Conservation (phyloP, 2,113 vertebrate genomes). For the mouse (Mus musculus) region GRCm39 chr13:17469501-17470000, state of each 20-base stretch:
- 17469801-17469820: not conserved
- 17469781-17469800: not conserved
- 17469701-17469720: not conserved
- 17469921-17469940: not conserved
- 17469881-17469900: not conserved
- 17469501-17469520: conserved; percentile 10
- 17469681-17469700: not conserved
- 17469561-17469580: not conserved
- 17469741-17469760: not conserved
- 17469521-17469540: not conserved
- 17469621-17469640: not conserved
- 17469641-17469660: not conserved
- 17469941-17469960: not conserved
- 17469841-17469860: not conserved
- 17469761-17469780: not conserved
- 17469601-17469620: not conserved
- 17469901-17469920: not conserved
- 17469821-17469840: no score
- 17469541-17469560: not conserved
- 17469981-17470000: not conserved
- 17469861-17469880: not conserved
- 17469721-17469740: not conserved
- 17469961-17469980: not conserved
- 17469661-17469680: not conserved
- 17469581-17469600: not conserved